Evolutionary conservation across 1,140 invertebrate species (phyloP), one percentile per base, ranked within the genome.

Genomic region (Ctenoplectra terminalis): DNA sequence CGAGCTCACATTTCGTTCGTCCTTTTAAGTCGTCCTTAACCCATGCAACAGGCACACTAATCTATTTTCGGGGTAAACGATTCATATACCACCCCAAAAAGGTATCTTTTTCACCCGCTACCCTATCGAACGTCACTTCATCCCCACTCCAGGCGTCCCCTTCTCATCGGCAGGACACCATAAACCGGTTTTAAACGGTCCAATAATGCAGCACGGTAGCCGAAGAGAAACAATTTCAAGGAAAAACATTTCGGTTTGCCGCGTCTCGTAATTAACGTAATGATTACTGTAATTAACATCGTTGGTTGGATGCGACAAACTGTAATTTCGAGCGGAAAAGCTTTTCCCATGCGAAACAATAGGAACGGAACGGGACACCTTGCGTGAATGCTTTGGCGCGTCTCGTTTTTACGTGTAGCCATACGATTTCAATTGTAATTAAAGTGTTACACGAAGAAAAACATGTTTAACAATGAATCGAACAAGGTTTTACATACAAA

Each of bases 11-110:
- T 40, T 13, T 9, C 9, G 17, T 8, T 46, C 9, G 50, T 26
- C 61, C 74, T 67, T 67, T 58, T 58, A 67, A 0, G 31, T 37
- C 7, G 26, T 17, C 50, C 37, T 67, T 76, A 40, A 76, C 61
- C 63, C 58, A 50, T 13, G 43, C 29, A 64, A 75, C 43, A n/a
- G 31, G 31, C 13, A 75, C 8, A 40, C 31, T 75, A 75, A 74
- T 61, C 26, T 48, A 43, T 37, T 74, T 74, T 74, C 2, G 54
- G 72, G 72, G 58, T 74, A 31, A 63, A 50, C 58, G 58, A 37
- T 50, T 20, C 29, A 2, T 5, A 9, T 9, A 50, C 29, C 17
- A 17, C 8, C 52, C 3, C 26, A 43, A 63, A n/a, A 26, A 52
- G 29, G 11, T 50, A 50, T 26, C 37, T 17, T 43, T 58, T 20